phyloP scores from a whole-genome alignment of 2,113 vertebrate genomes.

The Lucifuga dentata region DNA sequence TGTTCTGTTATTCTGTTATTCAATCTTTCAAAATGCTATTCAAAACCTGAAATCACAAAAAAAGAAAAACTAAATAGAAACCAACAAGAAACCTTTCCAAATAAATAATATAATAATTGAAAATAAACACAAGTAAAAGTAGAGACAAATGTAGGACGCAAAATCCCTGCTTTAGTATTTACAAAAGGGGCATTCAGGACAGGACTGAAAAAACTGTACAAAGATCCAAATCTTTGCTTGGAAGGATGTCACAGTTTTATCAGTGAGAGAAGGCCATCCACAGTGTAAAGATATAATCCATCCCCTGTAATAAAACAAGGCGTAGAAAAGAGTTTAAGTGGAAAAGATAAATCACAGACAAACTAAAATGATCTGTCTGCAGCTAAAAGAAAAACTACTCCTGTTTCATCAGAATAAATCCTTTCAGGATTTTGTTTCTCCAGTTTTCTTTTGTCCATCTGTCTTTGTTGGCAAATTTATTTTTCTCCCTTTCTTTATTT shows the following conservation, averaged over 20 bases:
- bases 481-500: slow-evolving; percentile 2
- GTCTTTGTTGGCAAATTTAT: slow-evolving; percentile 12
- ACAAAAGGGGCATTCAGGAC: not conserved
- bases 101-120: too few relatives aligned
- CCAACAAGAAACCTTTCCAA: too few relatives aligned
- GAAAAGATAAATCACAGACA: slow-evolving; percentile 13
- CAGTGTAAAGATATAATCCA: slow-evolving; percentile 6
- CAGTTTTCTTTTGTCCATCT: not conserved
- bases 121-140: not conserved
- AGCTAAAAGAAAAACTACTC: slow-evolving; percentile 19
- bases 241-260: not conserved
- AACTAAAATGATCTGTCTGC: slow-evolving; percentile 12
- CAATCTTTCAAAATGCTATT: too few relatives aligned
- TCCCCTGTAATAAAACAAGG: slow-evolving; percentile 4
- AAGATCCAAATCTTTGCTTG: not conserved
- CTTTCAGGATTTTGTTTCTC: slow-evolving; percentile 4
- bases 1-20: too few relatives aligned
- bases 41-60: too few relatives aligned
- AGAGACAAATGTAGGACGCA: not conserved
- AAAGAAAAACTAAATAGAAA: too few relatives aligned
- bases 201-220: not conserved
- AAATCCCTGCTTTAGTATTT: not conserved
- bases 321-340: slow-evolving; percentile 24
- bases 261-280: not conserved
- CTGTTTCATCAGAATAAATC: slow-evolving; percentile 40